These are phyloP conservation scores for Clarias platycephalus DNA, from an alignment of 2,797 vertebrate species.

Conservation along the genomic window DNA sequence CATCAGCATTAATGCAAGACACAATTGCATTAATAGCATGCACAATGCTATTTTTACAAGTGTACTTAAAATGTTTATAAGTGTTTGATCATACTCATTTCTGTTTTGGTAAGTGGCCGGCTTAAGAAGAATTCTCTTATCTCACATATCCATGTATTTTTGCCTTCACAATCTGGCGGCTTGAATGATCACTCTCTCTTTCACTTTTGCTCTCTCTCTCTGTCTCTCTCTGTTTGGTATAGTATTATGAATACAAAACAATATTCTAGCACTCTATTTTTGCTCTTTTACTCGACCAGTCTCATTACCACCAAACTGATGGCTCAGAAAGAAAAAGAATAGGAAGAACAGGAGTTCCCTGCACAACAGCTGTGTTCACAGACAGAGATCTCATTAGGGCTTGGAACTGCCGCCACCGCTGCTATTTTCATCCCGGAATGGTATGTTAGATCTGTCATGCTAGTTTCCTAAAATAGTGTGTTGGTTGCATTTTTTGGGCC, in stretches of 20 bases:
- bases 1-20: not conserved
- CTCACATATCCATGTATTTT: conserved; percentile 4
- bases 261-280: conserved; percentile 54
- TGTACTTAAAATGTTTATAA: not conserved
- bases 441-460: conserved; percentile 74
- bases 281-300: conserved; percentile 63
- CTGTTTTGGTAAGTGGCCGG: not conserved
- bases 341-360: conserved; percentile 63
- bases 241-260: not conserved
- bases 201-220: not conserved
- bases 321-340: conserved; percentile 70
- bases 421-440: conserved; percentile 76
- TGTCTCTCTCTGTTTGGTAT: too few relatives aligned
- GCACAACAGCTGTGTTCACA: conserved; percentile 77
- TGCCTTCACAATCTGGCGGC: not conserved
- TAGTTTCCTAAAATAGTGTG: conserved; percentile 30
- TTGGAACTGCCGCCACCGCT: conserved; percentile 74
- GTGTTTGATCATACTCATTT: not conserved
- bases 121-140: not conserved
- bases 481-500: conserved; percentile 19
- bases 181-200: not conserved
- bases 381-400: conserved; percentile 80
- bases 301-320: conserved; percentile 70
- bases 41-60: not conserved
- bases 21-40: not conserved